Evolutionary conservation across 2,888 invertebrate genomes (phyloP), one percentile per base, ranked within the genome.

Genomic region (Cybosia mesomella): DNA sequence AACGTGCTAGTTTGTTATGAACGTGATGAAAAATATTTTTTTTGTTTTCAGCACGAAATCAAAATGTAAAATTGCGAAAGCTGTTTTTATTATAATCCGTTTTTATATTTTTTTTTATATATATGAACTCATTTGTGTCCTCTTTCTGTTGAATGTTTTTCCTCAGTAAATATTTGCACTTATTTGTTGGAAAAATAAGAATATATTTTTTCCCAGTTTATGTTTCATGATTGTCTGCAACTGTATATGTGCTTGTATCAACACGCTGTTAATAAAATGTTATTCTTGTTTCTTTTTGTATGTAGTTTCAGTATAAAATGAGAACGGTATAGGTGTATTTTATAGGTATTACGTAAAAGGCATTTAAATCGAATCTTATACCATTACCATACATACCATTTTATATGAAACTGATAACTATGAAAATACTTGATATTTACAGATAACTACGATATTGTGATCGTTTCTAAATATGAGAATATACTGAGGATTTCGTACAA

Each of bases 1-100:
- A 58, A 77, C 72, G 70, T 79, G 75, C 70, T 58, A 72, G 24
- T 70, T 68, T 59, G 65, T 53, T 65, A 18, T 11, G 15, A 39
- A 9, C 21, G 18, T 55, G 61, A 68, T 54, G 58, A 71, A 60
- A 66, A 59, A 53, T 53, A 22, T 53, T n/a, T 58, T 61, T 72
- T 71, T 68, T 57, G 57, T 62, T 65, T 71, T 69, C 34, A 15
- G 9, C 10, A 15, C 64, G 24, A 67, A 70, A 70, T 66, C 32
- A 34, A 55, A 68, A 66, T 58, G 55, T 32, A 74, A 62, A n/a
- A 68, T 67, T 55, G 53, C 21, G 15, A 66, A 61, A 57, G 21
- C 63, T 64, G 9, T 69, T 66, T 65, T 59, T 68, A 11, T 71
- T 49, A 53, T 54, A 39, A 55, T 62, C 13, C 49, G 21, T 24